Percentiles rank a stretch among this genome's conserved stretches.
Conservation (phyloP, 2,113 vertebrate genomes). For the Theristicus caerulescens region DNA sequence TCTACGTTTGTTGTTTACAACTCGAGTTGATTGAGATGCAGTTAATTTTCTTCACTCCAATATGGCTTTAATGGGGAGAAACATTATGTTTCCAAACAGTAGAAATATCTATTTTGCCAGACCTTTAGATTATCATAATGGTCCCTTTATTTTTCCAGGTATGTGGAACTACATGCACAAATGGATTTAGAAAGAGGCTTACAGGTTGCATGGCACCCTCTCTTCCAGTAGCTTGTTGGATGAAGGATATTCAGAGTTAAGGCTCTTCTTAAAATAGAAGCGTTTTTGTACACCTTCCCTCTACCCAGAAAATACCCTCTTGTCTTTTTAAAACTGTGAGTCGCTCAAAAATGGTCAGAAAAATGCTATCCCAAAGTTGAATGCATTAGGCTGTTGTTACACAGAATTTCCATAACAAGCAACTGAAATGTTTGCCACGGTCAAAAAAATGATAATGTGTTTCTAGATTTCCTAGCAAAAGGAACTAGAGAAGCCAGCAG, state of each 20-base stretch:
- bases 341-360: background rate
- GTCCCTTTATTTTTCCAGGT: background rate
- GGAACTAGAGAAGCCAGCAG: slow-evolving; percentile 43
- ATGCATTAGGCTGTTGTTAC: slow-evolving; percentile 14
- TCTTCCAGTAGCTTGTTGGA: background rate
- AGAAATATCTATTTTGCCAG: background rate
- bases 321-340: background rate
- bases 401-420: slow-evolving; percentile 49
- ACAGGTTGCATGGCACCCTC: background rate
- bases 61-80: background rate
- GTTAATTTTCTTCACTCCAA: background rate
- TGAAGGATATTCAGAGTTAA: background rate
- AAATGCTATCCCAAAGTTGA: background rate
- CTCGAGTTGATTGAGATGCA: background rate
- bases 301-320: background rate
- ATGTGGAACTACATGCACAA: background rate
- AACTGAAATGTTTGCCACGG: background rate
- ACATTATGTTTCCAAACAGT: background rate
- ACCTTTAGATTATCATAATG: background rate
- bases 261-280: background rate
- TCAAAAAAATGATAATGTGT: slow-evolving; percentile 20
- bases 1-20: background rate
- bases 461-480: slow-evolving; percentile 27
- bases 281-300: background rate
- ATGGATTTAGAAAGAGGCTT: background rate